Evolutionary conservation across 1,140 invertebrate species (phyloP).

Genomic region (Lucilia sericata): DNA sequence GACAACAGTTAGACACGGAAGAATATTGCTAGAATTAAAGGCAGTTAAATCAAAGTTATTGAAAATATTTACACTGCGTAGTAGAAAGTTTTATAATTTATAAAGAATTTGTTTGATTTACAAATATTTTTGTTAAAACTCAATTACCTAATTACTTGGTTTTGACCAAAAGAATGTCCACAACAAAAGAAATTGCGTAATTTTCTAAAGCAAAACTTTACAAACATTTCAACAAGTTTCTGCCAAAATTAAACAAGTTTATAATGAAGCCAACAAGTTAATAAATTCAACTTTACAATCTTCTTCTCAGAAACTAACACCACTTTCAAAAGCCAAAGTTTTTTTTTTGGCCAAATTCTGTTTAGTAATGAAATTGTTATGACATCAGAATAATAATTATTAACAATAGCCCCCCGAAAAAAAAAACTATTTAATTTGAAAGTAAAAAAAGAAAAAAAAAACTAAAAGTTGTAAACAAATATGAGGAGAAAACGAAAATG

Average conservation of each 20-base stretch:
- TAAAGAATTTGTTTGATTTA: too few species aligned
- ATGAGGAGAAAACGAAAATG: slow-evolving; percentile 29
- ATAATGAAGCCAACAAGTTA: background rate
- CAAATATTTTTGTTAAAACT: background rate
- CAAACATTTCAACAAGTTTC: too few species aligned
- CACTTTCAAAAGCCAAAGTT: background rate
- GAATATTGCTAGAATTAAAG: too few species aligned
- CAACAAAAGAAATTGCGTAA: background rate
- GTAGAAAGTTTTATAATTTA: too few species aligned
- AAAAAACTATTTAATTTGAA: background rate
- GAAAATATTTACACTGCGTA: too few species aligned
- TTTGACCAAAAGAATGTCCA: background rate
- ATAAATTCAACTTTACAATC: background rate
- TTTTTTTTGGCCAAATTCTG: background rate
- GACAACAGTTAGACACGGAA: too few species aligned
- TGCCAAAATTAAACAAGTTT: background rate
- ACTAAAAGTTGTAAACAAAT: slow-evolving; percentile 29
- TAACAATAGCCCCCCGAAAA: background rate
- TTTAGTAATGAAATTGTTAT: slow-evolving; percentile 6
- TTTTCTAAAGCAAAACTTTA: background rate
- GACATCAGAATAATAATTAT: slow-evolving; percentile 1
- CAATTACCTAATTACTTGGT: background rate
- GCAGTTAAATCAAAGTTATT: too few species aligned
- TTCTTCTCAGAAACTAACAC: background rate
- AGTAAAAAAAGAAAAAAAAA: slow-evolving; percentile 22